Evolutionary conservation across 2,888 invertebrate species (phyloP).

Genomic region (Mantis religiosa): DNA sequence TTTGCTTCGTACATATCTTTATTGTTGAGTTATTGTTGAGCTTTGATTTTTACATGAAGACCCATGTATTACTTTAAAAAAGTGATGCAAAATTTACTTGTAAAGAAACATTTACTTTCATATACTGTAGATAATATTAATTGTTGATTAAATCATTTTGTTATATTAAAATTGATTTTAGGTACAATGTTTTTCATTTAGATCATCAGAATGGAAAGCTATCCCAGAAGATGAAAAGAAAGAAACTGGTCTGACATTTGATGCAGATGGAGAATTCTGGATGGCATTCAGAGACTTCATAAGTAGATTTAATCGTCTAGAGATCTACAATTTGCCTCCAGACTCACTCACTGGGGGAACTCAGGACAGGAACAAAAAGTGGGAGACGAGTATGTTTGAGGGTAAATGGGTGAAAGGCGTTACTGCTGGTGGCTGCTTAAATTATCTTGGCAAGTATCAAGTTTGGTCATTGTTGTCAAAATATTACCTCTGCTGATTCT

Average conservation of each 20-base stretch:
- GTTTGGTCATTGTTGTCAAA: too few relatives aligned
- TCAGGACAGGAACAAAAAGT: constrained; percentile 64
- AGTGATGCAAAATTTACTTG: too few relatives aligned
- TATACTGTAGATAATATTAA: too few relatives aligned
- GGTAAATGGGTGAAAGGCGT: constrained; percentile 90
- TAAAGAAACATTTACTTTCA: too few relatives aligned
- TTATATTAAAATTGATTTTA: too few relatives aligned
- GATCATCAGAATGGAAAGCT: constrained; percentile 87
- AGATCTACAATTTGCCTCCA: constrained; percentile 94
- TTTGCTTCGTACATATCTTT: too few relatives aligned
- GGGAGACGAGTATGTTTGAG: constrained; percentile 91
- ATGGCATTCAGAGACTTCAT: constrained; percentile 90
- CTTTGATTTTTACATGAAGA: too few relatives aligned
- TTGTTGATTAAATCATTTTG: too few relatives aligned
- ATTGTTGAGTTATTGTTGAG: too few relatives aligned
- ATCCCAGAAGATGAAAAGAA: constrained; percentile 82
- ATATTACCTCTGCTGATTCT: too few relatives aligned
- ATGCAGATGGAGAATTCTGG: constrained; percentile 97
- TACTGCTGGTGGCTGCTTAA: constrained; percentile 95
- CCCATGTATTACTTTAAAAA: too few relatives aligned
- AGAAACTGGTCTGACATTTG: constrained; percentile 82
- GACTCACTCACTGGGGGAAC: constrained; percentile 79
- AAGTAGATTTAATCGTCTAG: constrained; percentile 75
- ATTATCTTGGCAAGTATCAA: constrained; percentile 61
- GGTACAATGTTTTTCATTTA: constrained; percentile 37